A percentile compares a stretch with the other conserved stretches of the same genome.
These are phyloP conservation scores for Gibbula magus DNA, from an alignment of 2,888 invertebrate species.

Conservation along the genomic window DNA sequence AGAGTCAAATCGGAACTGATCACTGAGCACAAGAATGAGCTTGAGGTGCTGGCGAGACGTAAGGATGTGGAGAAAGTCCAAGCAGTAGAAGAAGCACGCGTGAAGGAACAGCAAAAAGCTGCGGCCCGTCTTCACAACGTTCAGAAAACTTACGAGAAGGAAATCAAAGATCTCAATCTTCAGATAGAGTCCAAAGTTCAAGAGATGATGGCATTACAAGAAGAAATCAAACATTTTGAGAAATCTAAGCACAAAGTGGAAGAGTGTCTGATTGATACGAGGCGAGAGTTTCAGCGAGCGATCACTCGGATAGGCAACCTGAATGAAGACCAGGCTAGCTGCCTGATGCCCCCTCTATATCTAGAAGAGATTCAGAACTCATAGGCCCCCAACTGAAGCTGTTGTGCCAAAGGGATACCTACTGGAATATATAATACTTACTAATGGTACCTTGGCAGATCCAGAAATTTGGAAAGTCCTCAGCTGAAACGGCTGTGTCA, in stretches of 20 bases:
- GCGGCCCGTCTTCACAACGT: slow-evolving; percentile 47
- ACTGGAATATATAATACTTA: no score
- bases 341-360: slow-evolving; percentile 57
- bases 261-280: slow-evolving; percentile 50
- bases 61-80: slow-evolving; percentile 54
- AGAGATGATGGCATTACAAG: slow-evolving; percentile 39
- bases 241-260: slow-evolving; percentile 49
- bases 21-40: slow-evolving; percentile 44
- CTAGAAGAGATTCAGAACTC: slow-evolving; percentile 55
- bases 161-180: slow-evolving; percentile 44
- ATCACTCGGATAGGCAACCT: slow-evolving; percentile 58
- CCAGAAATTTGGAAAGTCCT: no score
- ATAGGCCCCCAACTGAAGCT: neutral
- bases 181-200: slow-evolving; percentile 42
- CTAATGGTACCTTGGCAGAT: no score
- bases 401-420: neutral
- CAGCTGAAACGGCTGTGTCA: no score
- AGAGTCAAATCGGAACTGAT: slow-evolving; percentile 36
- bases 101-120: slow-evolving; percentile 51
- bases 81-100: slow-evolving; percentile 53
- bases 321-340: slow-evolving; percentile 57
- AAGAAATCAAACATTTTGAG: slow-evolving; percentile 43
- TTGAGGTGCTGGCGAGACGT: slow-evolving; percentile 41
- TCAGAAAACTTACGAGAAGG: slow-evolving; percentile 46
- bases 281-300: slow-evolving; percentile 61